Evolutionary conservation across 2,888 invertebrate species (phyloP).

Genomic region (Tenthredo distinguenda): DNA sequence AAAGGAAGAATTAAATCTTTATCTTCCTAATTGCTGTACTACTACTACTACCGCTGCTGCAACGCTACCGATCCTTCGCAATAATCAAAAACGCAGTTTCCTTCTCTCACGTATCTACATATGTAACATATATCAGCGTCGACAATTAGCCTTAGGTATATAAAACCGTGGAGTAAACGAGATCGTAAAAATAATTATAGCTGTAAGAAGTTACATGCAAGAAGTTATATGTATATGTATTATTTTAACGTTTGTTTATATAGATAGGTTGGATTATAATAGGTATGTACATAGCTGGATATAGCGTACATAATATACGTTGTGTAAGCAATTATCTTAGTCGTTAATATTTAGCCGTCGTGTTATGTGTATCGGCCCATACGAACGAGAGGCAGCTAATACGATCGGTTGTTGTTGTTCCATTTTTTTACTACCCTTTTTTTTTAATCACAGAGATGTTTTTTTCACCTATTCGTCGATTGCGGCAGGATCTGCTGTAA

Average conservation of each 20-base stretch:
- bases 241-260: neutral
- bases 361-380: neutral
- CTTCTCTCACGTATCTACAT: neutral
- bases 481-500: no score
- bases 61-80: neutral
- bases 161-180: no score
- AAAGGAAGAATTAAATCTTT: neutral
- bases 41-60: neutral
- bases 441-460: no score
- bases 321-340: neutral
- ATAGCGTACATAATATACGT: neutral
- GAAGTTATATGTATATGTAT: neutral
- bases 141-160: neutral
- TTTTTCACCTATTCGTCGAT: no score
- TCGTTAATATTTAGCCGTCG: neutral
- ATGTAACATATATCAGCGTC: neutral
- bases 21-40: neutral
- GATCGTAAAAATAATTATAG: conserved; percentile 2
- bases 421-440: neutral
- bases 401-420: neutral
- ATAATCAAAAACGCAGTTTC: neutral
- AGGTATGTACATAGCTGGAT: neutral
- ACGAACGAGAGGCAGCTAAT: neutral
- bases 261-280: neutral
- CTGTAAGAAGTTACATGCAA: neutral